Base-by-base conservation (phyloP, 2,797 vertebrate genomes). In the Dryobates pubescens region DNA sequence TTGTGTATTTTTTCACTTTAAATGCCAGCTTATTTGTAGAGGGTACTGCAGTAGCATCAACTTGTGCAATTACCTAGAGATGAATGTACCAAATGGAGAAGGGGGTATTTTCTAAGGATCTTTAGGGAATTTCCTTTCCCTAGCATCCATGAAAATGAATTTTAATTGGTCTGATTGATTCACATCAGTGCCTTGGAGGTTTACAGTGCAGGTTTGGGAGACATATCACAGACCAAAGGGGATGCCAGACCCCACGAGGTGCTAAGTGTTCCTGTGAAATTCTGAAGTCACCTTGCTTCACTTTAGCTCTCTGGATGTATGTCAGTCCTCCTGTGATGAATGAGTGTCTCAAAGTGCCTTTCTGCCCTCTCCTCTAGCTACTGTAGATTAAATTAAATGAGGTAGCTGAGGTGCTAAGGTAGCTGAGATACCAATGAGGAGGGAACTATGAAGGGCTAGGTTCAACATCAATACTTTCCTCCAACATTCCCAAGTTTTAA, bases 191-290 rank as follows among this genome's bases (percentile, higher is more conserved):
- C 7, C 41, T 77, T 64, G 65, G 41, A 93, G 61, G 10, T 23
- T 58, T 65, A 45, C 16, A 49, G 30, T 0, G 0, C 38, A 53
- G 22, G 3, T 54, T 32, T 34, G 32, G 61, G 64, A 51, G 5
- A 51, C 6, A 18, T 0, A 2, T 13, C 0, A 0, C n/a, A 38
- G 30, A 41, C 51, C 3, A 1, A 57, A 78, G 73, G 14, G 18
- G n/a, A 32, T 54, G 45, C 47, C 36, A 74, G 59, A 36, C 29
- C 23, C 29, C 19, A 3, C 17, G 57, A 81, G 26, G 18, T 76
- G 73, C 53, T 64, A 86, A 56, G 51, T 1, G 1, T 73, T 94
- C 27, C 80, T 70, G 5, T 36, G 63, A 88, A 79, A 41, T 53
- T 22, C 38, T 30, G 29, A 74, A 74, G 51, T 47, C 51, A 59